Conservation (phyloP, 1,140 invertebrate genomes). For the Lethocerus indicus region DNA sequence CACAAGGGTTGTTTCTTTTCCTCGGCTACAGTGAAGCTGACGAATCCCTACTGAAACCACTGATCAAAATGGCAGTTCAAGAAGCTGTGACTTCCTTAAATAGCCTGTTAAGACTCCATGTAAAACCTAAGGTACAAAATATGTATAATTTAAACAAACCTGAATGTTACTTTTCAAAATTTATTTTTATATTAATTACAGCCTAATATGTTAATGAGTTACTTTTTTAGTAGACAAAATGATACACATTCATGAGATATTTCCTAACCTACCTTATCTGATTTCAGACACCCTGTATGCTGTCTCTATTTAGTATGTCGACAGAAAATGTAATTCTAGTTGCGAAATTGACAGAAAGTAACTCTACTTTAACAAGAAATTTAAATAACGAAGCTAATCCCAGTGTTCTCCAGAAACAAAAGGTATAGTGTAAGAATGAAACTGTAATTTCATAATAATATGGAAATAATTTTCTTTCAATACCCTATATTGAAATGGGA, state of each 20-base stretch:
- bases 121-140: constrained; percentile 12
- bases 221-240: background rate
- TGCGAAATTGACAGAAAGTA: constrained; percentile 52
- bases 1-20: constrained; percentile 68
- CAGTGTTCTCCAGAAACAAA: constrained; percentile 43
- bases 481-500: constrained; percentile 1
- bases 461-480: background rate
- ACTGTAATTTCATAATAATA: background rate
- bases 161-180: background rate
- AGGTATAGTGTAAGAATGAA: constrained; percentile 30
- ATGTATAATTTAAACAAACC: constrained; percentile 8
- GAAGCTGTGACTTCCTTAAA: constrained; percentile 64
- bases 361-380: constrained; percentile 28
- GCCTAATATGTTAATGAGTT: background rate
- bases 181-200: background rate
- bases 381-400: constrained; percentile 17
- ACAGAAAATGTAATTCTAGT: constrained; percentile 74
- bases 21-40: constrained; percentile 75
- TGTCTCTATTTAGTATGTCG: constrained; percentile 53
- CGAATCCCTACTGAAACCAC: constrained; percentile 58
- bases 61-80: constrained; percentile 59
- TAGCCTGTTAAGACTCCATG: constrained; percentile 35
- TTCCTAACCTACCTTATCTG: constrained; percentile 17
- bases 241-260: background rate
- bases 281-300: constrained; percentile 54